Base-by-base conservation (phyloP, 2,888 invertebrate species). In the Eudasyphora cyanicolor region DNA sequence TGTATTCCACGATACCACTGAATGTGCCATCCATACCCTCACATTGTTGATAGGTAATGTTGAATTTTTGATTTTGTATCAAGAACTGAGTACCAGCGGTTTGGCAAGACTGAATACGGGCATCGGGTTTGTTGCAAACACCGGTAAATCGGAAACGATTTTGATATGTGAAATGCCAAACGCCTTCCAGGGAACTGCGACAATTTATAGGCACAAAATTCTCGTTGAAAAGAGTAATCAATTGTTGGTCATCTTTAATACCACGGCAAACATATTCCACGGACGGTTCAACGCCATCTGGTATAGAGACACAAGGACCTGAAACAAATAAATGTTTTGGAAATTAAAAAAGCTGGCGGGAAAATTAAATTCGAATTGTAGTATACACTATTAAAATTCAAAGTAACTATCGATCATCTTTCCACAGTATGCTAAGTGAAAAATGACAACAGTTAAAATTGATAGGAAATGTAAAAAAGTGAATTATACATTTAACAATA, bases 21-120 rank as follows among this genome's bases (percentile, higher is more conserved):
- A 97, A 97, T 12, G 97, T 97, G 73, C 96, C 97, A 17, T 96
- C 95, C 97, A 98, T 97, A 84, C 97, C 97, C 76, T 95, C 93
- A 90, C 99, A 99, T 88, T 95, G 95, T 86, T 96, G 96, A 91
- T 98, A 99, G 0, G 97, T 97, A 86, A 99, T 98, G 88, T 97
- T 97, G 89, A 99, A 98, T 91, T 98, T 98, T 91, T 98, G 98
- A 93, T 99, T 99, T 71, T 98, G 97, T 86, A 98, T 98, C 85
- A 98, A 94, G 92, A 98, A 99, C 91, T 98, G 97, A 12, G 98
- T 98, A 80, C 99, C 99, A 2, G 98, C 97, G 21, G 97, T 97
- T 93, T 99, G 99, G 90, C 99, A 99, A 0, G 98, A 98, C 88
- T 95, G 95, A 85, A 99, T 97, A 89, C 96, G 95, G 3, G 97